phyloP scores from a whole-genome alignment of 1,140 invertebrate genomes.

The Euwallacea fornicatus region DNA sequence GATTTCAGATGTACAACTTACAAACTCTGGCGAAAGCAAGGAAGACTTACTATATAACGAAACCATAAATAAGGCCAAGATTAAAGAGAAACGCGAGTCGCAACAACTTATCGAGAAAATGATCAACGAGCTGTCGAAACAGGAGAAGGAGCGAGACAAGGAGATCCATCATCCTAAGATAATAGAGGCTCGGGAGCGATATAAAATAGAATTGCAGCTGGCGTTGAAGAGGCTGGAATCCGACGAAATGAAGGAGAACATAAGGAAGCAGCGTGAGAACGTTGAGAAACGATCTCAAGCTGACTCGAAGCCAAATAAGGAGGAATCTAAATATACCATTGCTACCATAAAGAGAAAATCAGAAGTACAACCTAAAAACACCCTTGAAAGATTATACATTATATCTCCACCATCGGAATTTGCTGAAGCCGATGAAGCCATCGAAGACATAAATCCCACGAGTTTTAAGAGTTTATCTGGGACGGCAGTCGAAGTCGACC shows the following conservation, averaged over 20 bases:
- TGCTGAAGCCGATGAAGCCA: too few relatives aligned
- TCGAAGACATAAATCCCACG: too few relatives aligned
- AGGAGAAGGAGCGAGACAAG: conserved; percentile 10
- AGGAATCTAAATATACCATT: too few relatives aligned
- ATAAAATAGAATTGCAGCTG: conserved; percentile 13
- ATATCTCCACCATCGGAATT: too few relatives aligned
- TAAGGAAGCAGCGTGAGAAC: conserved; percentile 11
- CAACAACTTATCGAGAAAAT: conserved; percentile 10
- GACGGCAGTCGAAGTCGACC: too few relatives aligned
- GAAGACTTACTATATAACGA: conserved; percentile 35
- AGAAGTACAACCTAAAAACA: too few relatives aligned
- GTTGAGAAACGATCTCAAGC: not conserved
- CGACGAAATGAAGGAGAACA: conserved; percentile 16
- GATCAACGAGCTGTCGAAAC: conserved; percentile 12
- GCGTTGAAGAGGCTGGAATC: conserved; percentile 14
- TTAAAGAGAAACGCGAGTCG: conserved; percentile 8
- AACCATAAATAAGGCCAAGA: conserved; percentile 24
- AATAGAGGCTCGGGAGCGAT: conserved; percentile 7
- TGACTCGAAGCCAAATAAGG: too few relatives aligned
- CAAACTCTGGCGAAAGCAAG: not conserved
- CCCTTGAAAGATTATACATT: too few relatives aligned
- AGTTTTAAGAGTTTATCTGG: too few relatives aligned
- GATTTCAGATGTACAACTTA: not conserved
- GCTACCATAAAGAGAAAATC: too few relatives aligned
- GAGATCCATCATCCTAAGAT: conserved; percentile 23